Evolutionary conservation across 2,888 invertebrate species (phyloP).

Genomic region (Galerucella calmariensis): DNA sequence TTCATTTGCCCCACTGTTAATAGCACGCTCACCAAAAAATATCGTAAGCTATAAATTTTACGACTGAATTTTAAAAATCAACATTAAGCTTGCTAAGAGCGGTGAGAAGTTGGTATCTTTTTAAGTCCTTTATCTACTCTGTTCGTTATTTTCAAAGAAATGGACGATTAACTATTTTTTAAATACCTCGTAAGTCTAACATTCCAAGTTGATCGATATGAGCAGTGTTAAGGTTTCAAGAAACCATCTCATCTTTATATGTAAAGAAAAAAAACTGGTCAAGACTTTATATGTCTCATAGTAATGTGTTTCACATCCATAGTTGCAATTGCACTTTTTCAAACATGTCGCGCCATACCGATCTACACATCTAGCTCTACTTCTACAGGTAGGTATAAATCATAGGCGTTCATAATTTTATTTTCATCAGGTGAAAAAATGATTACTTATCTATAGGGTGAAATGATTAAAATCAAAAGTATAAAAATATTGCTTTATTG

Average conservation of each 20-base stretch:
- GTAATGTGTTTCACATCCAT: conserved; percentile 30
- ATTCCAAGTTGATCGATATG: conserved; percentile 30
- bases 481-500: conserved; percentile 7
- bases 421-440: neutral
- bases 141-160: neutral
- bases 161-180: conserved; percentile 12
- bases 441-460: no score
- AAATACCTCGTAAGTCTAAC: conserved; percentile 15
- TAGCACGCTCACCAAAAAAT: no score
- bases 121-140: no score
- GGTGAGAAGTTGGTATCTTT: no score
- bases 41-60: no score
- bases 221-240: conserved; percentile 26
- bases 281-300: conserved; percentile 32
- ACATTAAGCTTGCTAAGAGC: no score
- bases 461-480: neutral
- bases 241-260: conserved; percentile 32
- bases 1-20: no score
- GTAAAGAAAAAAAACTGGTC: conserved; percentile 30
- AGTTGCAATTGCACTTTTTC: conserved; percentile 30
- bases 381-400: neutral
- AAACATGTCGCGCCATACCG: conserved; percentile 27
- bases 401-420: neutral
- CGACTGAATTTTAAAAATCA: no score
- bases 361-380: conserved; percentile 13